Percentiles rank a stretch among this genome's conserved stretches.
Evolutionary conservation across 2,797 vertebrate genomes (phyloP).

Genomic region (Catamblyrhynchus diadema): DNA sequence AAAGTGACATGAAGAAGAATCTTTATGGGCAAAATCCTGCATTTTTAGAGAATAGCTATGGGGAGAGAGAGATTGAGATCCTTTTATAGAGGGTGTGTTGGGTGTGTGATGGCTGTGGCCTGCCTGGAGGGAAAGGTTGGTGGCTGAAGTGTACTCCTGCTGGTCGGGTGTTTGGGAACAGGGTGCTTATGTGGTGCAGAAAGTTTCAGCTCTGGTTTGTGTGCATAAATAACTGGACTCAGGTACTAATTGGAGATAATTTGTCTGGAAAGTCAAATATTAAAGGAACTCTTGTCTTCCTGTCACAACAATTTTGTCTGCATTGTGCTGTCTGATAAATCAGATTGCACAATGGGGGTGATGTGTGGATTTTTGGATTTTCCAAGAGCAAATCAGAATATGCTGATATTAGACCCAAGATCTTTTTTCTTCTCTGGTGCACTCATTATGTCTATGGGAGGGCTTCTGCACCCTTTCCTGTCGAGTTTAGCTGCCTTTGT

Average conservation of each 20-base stretch:
- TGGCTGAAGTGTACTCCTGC: neutral
- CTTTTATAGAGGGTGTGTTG: neutral
- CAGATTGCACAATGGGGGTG: neutral
- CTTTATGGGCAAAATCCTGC: rapidly evolving
- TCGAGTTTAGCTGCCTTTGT: neutral
- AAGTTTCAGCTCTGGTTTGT: neutral
- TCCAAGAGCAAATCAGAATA: neutral
- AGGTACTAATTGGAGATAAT: conserved; percentile 19
- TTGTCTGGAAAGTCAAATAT: neutral
- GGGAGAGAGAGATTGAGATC: neutral
- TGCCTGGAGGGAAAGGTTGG: neutral
- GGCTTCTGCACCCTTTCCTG: neutral
- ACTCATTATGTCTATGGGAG: neutral
- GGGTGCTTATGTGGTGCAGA: neutral
- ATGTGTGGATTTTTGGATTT: neutral
- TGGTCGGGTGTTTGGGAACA: neutral
- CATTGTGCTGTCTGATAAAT: neutral
- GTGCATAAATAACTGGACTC: neutral
- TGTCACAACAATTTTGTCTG: neutral
- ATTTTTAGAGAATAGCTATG: neutral
- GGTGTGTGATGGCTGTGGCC: neutral
- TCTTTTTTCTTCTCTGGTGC: neutral
- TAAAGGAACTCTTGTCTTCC: neutral
- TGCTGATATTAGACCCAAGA: neutral
- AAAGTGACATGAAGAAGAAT: neutral